Conservation (phyloP, 1,140 invertebrate species). For the Nymphalis io region DNA sequence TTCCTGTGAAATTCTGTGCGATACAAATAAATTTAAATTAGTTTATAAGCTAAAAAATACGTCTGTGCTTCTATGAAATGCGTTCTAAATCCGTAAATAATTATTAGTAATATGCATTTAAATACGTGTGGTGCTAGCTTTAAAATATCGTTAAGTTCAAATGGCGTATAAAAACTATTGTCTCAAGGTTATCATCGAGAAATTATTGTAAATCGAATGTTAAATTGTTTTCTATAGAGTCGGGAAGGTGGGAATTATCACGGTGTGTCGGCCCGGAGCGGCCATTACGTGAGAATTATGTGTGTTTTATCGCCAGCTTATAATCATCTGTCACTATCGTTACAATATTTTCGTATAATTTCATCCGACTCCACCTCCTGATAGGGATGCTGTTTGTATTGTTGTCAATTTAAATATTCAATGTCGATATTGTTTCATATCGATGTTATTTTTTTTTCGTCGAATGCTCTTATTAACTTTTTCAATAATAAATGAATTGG, state of each 20-base stretch:
- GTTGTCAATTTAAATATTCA: neutral
- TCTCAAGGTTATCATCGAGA: constrained; percentile 12
- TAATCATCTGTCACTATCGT: constrained; percentile 80
- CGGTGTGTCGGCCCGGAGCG: constrained; percentile 39
- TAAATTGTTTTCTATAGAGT: constrained; percentile 62
- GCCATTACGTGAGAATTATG: constrained; percentile 77
- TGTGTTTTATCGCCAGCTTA: constrained; percentile 80
- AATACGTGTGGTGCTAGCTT: neutral
- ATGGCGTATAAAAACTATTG: neutral
- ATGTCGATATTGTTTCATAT: constrained; percentile 13
- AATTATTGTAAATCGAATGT: constrained; percentile 42
- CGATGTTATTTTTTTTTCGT: too few relatives aligned
- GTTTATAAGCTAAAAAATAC: too few relatives aligned
- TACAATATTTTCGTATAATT: constrained; percentile 80
- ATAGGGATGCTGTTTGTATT: constrained; percentile 50
- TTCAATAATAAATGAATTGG: too few relatives aligned
- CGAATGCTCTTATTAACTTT: too few relatives aligned
- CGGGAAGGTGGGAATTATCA: constrained; percentile 53
- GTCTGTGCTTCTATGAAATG: too few relatives aligned
- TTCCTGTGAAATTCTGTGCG: too few relatives aligned
- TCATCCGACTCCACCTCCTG: constrained; percentile 60
- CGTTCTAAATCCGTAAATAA: neutral
- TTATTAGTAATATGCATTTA: neutral
- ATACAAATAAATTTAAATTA: too few relatives aligned
- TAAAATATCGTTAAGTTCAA: neutral